A percentile compares a stretch with the other conserved stretches of the same genome.
Evolutionary conservation across 2,888 invertebrate genomes (phyloP).

Genomic region (Eutolmus rufibarbis): DNA sequence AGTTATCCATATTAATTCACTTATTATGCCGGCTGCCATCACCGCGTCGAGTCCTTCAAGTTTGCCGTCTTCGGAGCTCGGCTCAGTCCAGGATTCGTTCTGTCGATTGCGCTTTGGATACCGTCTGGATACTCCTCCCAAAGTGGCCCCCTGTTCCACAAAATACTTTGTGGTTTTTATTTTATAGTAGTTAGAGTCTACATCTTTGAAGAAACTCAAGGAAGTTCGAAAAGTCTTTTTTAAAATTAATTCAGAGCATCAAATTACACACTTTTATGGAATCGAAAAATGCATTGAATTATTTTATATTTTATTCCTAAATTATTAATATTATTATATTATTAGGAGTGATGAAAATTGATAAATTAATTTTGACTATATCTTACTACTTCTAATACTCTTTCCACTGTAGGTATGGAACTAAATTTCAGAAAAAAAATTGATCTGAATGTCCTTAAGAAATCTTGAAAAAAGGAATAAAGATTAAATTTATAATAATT

Average conservation of each 20-base stretch:
- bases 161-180: background rate
- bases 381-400: no score
- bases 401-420: no score
- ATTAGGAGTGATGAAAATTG: no score
- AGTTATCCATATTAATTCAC: slow-evolving; percentile 52
- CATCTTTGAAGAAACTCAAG: background rate
- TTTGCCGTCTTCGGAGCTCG: background rate
- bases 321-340: no score
- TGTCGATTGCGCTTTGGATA: slow-evolving; percentile 1
- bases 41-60: slow-evolving; percentile 11
- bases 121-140: background rate
- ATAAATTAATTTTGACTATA: no score
- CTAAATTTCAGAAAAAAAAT: no score
- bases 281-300: no score
- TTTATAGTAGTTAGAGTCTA: background rate
- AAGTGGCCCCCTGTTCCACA: background rate
- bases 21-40: slow-evolving; percentile 49
- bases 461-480: no score
- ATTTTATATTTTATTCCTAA: no score
- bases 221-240: background rate
- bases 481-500: no score
- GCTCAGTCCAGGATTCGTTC: background rate
- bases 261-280: no score
- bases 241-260: background rate
- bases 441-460: no score